Conservation (phyloP, 2,113 vertebrate species). For the Gallinago jamesoni region DNA sequence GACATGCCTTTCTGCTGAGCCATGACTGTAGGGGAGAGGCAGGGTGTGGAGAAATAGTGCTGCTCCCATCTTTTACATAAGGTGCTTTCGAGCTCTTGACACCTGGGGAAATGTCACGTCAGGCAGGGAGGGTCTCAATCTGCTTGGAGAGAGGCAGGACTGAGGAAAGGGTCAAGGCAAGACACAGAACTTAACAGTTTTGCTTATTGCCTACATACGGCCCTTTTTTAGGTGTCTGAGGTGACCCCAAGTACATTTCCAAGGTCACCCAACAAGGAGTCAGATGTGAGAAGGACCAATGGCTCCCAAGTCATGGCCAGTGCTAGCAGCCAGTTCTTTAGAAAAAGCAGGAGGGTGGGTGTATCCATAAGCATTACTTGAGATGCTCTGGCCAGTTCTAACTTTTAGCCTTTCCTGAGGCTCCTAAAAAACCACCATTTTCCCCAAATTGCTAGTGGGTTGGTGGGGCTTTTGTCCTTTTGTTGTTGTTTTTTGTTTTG, state of each 20-base stretch:
- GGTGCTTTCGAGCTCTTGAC: neutral
- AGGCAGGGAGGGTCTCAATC: neutral
- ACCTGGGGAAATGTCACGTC: neutral
- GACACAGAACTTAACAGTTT: accelerated
- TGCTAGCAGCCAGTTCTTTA: neutral
- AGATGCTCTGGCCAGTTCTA: neutral
- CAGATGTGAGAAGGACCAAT: neutral
- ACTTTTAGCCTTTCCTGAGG: neutral
- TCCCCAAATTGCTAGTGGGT: neutral
- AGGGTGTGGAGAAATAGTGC: neutral
- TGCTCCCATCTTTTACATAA: neutral
- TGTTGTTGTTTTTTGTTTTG: neutral
- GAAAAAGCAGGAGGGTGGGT: neutral
- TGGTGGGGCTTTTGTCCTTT: no score
- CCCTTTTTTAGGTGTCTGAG: neutral
- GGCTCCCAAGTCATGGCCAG: neutral
- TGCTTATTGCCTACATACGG: neutral
- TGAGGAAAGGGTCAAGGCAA: neutral
- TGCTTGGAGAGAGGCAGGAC: neutral
- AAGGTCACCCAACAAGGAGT: neutral
- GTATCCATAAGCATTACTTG: neutral
- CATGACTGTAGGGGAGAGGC: neutral
- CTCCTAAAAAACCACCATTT: neutral
- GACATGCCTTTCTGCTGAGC: constrained; percentile 6
- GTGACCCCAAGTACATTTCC: neutral